Evolutionary conservation across 37 sponge, comb jelly and placozoan species (phyloP).

Genomic region (Ianthella basta): DNA sequence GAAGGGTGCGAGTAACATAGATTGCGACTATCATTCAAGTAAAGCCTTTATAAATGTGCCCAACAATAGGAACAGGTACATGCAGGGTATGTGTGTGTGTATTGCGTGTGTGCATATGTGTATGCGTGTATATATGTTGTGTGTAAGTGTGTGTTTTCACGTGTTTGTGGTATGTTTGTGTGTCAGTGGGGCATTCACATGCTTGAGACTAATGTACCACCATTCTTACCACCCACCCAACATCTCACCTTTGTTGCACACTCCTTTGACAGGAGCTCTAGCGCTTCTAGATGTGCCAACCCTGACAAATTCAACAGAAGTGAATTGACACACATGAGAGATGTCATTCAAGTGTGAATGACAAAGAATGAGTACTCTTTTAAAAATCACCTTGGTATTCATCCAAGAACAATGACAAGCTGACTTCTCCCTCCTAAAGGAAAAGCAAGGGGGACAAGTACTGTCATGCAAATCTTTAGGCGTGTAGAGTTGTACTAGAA

Average conservation of each 20-base stretch:
- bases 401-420: slow-evolving; percentile 77
- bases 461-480: too few relatives aligned
- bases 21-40: not conserved
- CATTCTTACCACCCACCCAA: not conserved
- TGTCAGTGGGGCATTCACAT: too few relatives aligned
- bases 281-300: slow-evolving; percentile 82
- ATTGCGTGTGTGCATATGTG: not conserved
- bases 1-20: too few relatives aligned
- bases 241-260: slow-evolving; percentile 65
- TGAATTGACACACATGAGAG: too few relatives aligned
- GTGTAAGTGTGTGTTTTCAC: not conserved
- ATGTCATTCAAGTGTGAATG: too few relatives aligned
- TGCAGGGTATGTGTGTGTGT: not conserved
- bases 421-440: slow-evolving; percentile 3
- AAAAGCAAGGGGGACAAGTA: too few relatives aligned
- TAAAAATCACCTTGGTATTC: slow-evolving; percentile 69
- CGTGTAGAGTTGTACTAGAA: too few relatives aligned
- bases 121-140: not conserved
- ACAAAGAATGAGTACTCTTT: too few relatives aligned
- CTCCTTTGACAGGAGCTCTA: slow-evolving; percentile 88
- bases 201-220: too few relatives aligned
- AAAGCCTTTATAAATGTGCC: too few relatives aligned
- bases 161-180: not conserved
- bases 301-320: slow-evolving; percentile 41
- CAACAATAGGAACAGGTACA: too few relatives aligned